Evolutionary conservation across 2,888 invertebrate genomes (phyloP).

Genomic region (Osmoderma eremita): DNA sequence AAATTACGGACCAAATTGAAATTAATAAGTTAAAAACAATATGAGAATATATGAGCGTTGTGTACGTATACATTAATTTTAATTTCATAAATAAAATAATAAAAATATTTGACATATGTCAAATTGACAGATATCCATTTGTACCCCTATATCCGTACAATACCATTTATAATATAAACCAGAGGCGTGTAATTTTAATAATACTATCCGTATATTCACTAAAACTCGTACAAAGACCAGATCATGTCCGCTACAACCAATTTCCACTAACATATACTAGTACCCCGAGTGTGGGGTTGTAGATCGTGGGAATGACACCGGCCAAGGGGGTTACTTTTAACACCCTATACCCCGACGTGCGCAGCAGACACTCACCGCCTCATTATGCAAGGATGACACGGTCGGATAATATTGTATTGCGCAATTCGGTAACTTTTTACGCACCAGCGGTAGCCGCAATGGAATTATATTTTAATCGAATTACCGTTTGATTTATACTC

Average conservation of each 20-base stretch:
- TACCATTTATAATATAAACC: neutral
- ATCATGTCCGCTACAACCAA: slow-evolving; percentile 21
- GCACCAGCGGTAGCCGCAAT: slow-evolving; percentile 49
- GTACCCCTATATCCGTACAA: too few relatives aligned
- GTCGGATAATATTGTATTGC: slow-evolving; percentile 50
- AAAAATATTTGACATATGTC: too few relatives aligned
- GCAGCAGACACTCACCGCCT: slow-evolving; percentile 53
- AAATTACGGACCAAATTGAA: too few relatives aligned
- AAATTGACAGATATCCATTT: neutral
- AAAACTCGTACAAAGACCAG: slow-evolving; percentile 33
- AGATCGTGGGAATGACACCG: slow-evolving; percentile 49
- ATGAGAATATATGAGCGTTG: too few relatives aligned
- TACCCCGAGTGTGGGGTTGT: slow-evolving; percentile 20
- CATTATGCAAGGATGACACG: slow-evolving; percentile 49
- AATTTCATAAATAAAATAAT: too few relatives aligned
- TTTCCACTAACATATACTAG: slow-evolving; percentile 39
- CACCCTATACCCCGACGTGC: slow-evolving; percentile 44
- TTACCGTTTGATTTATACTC: slow-evolving; percentile 42
- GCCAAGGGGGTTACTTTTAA: slow-evolving; percentile 43
- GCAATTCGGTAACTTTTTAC: slow-evolving; percentile 49
- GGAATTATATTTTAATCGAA: slow-evolving; percentile 53
- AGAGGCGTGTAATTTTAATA: slow-evolving; percentile 33
- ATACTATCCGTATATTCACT: slow-evolving; percentile 10
- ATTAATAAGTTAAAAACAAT: too few relatives aligned
- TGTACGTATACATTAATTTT: too few relatives aligned